Base-by-base conservation (phyloP, 2,113 vertebrate species). In the Zapus hudsonius region DNA sequence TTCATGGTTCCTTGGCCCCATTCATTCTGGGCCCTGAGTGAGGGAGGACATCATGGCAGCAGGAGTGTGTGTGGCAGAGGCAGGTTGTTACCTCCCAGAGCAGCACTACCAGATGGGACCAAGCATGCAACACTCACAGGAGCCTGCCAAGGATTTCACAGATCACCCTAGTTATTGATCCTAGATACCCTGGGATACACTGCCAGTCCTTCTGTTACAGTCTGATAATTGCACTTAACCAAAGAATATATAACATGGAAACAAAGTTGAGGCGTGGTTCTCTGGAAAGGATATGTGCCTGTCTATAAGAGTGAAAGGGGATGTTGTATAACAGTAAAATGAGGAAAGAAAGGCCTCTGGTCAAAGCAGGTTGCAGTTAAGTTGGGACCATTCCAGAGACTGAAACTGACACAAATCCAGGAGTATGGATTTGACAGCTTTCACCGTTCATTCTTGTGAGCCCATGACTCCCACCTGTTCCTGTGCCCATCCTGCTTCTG, bases 351-450 rank as follows among this genome's bases (percentile, higher is more conserved):
- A 80, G 33, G 36, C 69, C 55, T 87, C 2, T 81, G 66, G n/a
- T 47, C 52, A 92, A 55, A 92, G 44, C 63, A 72, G 59, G 44
- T 47, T 78, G 66, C 15, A 55, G 38, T 96, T 81, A 73, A 84
- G 57, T 86, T 84, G 25, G 16, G 80, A 38, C 31, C 31, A 63
- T 57, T 19, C 22, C 33, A 61, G 31, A 78, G 73, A 52, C 33
- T 87, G 23, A 72, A 87, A 83, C 16, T 36, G n/a, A 78, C 4
- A 44, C 40, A 78, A 31, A 75, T 55, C 22, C 9, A 74, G n/a
- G 13, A 38, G 40, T 36, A 5, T 94, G 2, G 61, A 16, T 69
- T 76, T 84, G 13, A 15, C 31, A 38, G 7, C 61, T 69, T 87
- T 84, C 84, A 59, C 84, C 25, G 57, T 0, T 29, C 27, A 0